phyloP scores from a whole-genome alignment of 2,113 vertebrate species.

The Tursiops truncatus region DNA sequence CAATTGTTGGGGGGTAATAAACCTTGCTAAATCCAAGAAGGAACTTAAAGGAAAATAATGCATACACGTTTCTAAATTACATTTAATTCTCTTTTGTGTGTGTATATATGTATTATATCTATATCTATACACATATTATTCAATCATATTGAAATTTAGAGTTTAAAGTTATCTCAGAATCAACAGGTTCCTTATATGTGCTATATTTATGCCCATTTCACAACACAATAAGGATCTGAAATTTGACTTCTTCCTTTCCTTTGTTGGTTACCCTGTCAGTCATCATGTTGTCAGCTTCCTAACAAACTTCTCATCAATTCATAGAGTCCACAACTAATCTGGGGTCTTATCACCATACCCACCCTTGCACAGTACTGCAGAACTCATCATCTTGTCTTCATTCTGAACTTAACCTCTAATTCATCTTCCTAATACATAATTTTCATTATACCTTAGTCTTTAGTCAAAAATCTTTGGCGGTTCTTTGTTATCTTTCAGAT shows the following conservation, averaged over 20 bases:
- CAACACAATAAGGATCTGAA: neutral
- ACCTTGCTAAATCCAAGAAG: neutral
- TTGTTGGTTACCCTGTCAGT: neutral
- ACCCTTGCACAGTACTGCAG: neutral
- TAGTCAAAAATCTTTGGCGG: neutral
- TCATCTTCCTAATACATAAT: neutral
- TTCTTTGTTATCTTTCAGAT: neutral
- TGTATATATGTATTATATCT: neutral
- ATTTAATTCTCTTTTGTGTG: neutral
- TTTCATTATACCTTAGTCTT: neutral
- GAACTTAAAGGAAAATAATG: neutral
- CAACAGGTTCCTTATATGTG: neutral
- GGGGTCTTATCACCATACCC: neutral
- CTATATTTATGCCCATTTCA: neutral
- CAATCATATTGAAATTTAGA: neutral
- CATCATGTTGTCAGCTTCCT: neutral
- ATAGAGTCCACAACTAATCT: neutral
- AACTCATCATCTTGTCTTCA: neutral
- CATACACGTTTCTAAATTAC: neutral
- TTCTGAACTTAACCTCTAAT: neutral
- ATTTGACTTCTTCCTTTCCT: neutral
- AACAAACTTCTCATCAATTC: neutral
- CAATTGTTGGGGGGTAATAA: neutral
- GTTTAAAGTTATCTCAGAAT: neutral
- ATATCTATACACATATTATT: neutral